Evolutionary conservation across 92 coral and sea anemone genomes (phyloP).

Genomic region (Palythoa grandis): DNA sequence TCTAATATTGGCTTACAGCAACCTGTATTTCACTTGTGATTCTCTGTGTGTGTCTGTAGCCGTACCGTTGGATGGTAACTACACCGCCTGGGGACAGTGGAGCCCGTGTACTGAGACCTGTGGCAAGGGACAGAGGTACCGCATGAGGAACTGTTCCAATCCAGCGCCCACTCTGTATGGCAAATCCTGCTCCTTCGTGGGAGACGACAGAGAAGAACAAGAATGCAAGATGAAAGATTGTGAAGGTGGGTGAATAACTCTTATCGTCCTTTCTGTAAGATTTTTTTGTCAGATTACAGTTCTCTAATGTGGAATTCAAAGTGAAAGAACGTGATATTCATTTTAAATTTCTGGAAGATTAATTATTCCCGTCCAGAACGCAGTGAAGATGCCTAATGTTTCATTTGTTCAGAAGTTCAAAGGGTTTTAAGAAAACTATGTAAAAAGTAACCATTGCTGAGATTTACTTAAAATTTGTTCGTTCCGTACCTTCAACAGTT

Average conservation of each 20-base stretch:
- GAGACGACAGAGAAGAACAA: conserved; percentile 92
- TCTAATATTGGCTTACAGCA: not conserved
- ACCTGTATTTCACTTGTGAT: not conserved
- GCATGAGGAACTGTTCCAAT: conserved; percentile 94
- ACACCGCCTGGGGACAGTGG: conserved; percentile 92
- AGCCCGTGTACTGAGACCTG: conserved; percentile 87
- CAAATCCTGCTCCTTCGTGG: conserved; percentile 87
- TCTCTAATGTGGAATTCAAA: not conserved
- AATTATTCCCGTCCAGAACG: no score
- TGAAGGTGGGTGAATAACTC: conserved; percentile 70
- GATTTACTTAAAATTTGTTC: no score
- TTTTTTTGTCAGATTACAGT: not conserved
- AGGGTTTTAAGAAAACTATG: no score
- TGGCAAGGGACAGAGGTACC: conserved; percentile 88
- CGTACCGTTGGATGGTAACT: conserved; percentile 85
- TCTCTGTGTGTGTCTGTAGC: conserved; percentile 50
- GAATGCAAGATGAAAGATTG: conserved; percentile 79
- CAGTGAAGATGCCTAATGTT: no score
- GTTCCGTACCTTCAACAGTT: conserved; percentile 47
- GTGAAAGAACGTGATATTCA: not conserved
- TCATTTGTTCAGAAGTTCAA: no score
- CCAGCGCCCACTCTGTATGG: conserved; percentile 98
- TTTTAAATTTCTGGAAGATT: no score
- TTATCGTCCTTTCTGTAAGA: no score
- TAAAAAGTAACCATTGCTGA: no score